Evolutionary conservation across 2,113 vertebrate species (phyloP).

Genomic region (Mionectes macconnelli): DNA sequence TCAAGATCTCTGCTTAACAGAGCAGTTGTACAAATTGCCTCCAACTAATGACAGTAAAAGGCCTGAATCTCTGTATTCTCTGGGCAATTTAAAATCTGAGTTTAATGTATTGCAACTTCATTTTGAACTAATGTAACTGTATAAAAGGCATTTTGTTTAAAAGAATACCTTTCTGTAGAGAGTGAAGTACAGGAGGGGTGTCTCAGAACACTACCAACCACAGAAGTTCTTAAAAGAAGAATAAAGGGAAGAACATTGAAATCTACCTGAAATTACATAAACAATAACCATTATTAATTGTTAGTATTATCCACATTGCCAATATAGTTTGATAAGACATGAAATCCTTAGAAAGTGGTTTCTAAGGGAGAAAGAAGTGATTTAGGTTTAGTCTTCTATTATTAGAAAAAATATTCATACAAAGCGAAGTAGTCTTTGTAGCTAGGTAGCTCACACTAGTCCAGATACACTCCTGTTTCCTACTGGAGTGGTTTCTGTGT

Average conservation of each 20-base stretch:
- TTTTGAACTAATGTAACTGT: background rate
- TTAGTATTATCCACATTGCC: background rate
- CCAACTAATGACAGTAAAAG: background rate
- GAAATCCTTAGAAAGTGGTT: background rate
- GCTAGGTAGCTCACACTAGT: background rate
- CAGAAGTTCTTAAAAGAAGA: background rate
- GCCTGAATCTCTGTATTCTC: background rate
- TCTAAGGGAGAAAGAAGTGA: background rate
- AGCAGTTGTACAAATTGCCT: background rate
- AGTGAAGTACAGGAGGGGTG: background rate
- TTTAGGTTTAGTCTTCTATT: background rate
- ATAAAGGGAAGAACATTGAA: background rate
- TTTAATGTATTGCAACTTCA: background rate
- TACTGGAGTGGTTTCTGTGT: background rate
- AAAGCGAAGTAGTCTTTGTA: background rate
- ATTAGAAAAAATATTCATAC: background rate
- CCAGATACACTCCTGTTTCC: fast-evolving
- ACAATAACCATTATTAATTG: background rate
- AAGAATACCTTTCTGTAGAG: background rate
- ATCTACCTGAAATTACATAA: background rate
- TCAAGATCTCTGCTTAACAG: background rate
- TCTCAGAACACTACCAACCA: background rate
- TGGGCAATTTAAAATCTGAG: background rate
- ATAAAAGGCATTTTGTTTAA: background rate
- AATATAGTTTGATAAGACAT: background rate